Evolutionary conservation across 2,113 vertebrate species (phyloP).

Genomic region (Hydropotes inermis): DNA sequence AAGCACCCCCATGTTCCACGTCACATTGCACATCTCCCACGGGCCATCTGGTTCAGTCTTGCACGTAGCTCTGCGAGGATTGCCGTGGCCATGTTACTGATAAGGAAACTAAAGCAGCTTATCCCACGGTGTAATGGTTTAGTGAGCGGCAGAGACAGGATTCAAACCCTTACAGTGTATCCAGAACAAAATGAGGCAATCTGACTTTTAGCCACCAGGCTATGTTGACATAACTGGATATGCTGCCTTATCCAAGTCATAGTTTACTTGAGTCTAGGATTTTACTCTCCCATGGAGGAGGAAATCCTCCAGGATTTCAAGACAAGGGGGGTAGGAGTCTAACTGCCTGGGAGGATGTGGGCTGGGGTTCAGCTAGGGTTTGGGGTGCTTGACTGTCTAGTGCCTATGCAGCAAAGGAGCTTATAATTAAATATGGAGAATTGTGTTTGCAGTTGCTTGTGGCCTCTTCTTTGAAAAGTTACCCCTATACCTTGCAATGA

Average conservation of each 20-base stretch:
- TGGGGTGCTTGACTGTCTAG: background rate
- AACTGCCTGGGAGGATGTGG: background rate
- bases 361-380: background rate
- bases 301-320: background rate
- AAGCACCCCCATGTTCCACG: background rate
- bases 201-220: slow-evolving; percentile 47
- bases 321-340: background rate
- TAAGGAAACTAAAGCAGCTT: background rate
- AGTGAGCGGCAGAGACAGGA: background rate
- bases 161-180: background rate
- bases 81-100: background rate
- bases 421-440: background rate
- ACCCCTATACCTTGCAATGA: background rate
- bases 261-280: background rate
- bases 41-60: background rate
- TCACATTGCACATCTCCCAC: background rate
- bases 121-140: background rate
- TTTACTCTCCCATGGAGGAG: background rate
- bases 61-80: background rate
- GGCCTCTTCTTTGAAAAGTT: background rate
- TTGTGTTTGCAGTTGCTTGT: background rate
- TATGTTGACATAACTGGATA: slow-evolving; percentile 34
- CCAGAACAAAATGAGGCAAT: slow-evolving; percentile 60
- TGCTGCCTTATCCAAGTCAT: background rate
- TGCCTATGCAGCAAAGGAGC: background rate